phyloP scores from a whole-genome alignment of 2,888 invertebrate genomes.

The Noctuana brunneofusca region DNA sequence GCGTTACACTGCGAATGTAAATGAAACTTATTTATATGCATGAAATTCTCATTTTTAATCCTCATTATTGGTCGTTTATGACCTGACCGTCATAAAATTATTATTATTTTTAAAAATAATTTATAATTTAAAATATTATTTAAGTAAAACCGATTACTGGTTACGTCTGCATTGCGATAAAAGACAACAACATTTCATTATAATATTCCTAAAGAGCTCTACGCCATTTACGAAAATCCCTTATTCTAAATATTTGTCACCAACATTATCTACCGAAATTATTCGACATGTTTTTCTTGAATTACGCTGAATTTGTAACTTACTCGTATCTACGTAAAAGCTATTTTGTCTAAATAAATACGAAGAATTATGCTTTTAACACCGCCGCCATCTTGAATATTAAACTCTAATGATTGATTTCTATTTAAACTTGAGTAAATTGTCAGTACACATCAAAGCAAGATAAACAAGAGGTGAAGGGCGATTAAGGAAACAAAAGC shows the following conservation, averaged over 20 bases:
- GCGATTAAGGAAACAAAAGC: conserved; percentile 23
- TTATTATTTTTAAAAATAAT: too few species aligned
- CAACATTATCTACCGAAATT: background rate
- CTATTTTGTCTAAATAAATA: too few species aligned
- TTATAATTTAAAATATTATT: too few species aligned
- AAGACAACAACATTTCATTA: background rate
- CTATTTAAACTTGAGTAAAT: conserved; percentile 14
- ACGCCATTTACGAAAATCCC: background rate
- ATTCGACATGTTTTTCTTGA: background rate
- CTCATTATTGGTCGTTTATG: too few species aligned
- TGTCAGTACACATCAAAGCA: conserved; percentile 9
- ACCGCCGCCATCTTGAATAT: background rate
- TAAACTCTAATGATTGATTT: background rate
- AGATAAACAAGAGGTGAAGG: conserved; percentile 13
- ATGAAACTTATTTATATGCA: conserved; percentile 1
- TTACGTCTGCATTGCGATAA: background rate
- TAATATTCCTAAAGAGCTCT: background rate
- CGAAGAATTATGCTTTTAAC: too few species aligned
- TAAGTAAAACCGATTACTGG: background rate
- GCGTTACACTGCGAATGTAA: background rate
- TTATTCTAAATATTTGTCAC: background rate
- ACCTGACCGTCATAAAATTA: too few species aligned
- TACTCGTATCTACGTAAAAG: too few species aligned
- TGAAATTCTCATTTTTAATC: background rate
- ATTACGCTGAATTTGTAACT: background rate